A percentile compares a stretch with the other conserved stretches of the same genome.
These are phyloP conservation scores for Nephrotoma flavescens DNA, from an alignment of 2,888 invertebrate genomes.

Conservation along the genomic window DNA sequence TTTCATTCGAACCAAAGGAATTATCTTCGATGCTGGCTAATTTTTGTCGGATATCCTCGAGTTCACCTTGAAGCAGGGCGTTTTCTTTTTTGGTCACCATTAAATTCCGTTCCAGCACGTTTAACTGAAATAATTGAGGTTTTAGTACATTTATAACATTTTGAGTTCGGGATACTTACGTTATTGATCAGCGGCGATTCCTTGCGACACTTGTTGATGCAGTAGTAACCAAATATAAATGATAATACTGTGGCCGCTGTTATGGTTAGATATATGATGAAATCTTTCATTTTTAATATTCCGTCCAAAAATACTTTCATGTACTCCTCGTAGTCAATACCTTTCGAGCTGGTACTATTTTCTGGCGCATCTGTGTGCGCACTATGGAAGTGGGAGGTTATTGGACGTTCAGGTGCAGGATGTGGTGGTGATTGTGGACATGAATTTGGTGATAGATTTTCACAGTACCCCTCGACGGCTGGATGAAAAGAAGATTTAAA, in stretches of 20 bases:
- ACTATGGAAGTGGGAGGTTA: not conserved
- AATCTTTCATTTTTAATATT: conserved; percentile 29
- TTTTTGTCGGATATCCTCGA: conserved; percentile 40
- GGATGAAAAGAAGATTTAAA: not conserved
- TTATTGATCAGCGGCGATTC: conserved; percentile 55
- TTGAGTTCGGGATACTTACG: not conserved
- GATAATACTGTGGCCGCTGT: conserved; percentile 57
- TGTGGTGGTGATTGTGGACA: conserved; percentile 12
- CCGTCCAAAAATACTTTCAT: not conserved
- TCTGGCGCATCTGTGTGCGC: not conserved
- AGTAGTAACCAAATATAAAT: conserved; percentile 62
- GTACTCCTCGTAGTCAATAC: conserved; percentile 15
- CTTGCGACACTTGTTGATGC: conserved; percentile 57
- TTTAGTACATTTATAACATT: not conserved
- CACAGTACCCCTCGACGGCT: conserved; percentile 16
- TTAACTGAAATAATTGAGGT: conserved; percentile 26
- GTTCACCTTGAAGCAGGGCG: conserved; percentile 46
- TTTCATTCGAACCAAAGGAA: conserved; percentile 56
- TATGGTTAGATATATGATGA: conserved; percentile 43
- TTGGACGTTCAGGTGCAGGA: not conserved
- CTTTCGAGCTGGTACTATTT: not conserved
- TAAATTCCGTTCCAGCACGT: conserved; percentile 45
- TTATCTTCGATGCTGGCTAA: conserved; percentile 51
- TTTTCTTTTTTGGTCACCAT: conserved; percentile 47
- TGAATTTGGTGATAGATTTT: conserved; percentile 17